Evolutionary conservation across 2,113 vertebrate species (phyloP), one percentile per base, ranked within the genome.

Genomic region (Hyperoodon ampullatus): DNA sequence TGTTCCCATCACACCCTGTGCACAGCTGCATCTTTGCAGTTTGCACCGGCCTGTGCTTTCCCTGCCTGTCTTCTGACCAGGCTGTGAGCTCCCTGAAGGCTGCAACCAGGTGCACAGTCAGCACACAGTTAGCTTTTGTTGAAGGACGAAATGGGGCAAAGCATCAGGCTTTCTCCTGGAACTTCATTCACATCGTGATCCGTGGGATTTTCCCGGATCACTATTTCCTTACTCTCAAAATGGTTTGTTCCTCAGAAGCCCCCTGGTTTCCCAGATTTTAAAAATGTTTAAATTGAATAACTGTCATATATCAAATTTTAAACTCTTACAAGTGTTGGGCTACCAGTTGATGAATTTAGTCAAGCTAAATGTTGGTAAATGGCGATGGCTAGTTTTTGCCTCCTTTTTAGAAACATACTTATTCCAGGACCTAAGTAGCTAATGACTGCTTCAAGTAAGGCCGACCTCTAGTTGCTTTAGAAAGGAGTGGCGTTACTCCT

Each of bases 391-490:
- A 91, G 71, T 65, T 89, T 74, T n/a, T 74, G 21, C 5, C 35
- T 16, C 3, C 44, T 24, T 65, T 90, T 90, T 39, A 61, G n/a
- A 95, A 87, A 78, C 86, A 74, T 70, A 14, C 35, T 78, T 80
- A 44, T 70, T 95, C 68, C 55, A 82, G 60, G 23, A 89, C 33
- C n/a, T 72, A 26, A 81, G 53, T 60, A 61, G 28, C 35, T 93
- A 50, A 82, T 80, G 39, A 55, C 39, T n/a, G 14, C 9, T 87
- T 83, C 18, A 42, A 42, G 75, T 47, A 78, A 88, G 70, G 24
- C 28, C 85, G 70, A 72, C 55, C 35, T 90, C 63, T 55, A 63
- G 39, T 95, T 95, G 74, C 10, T 96, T 93, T n/a, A 87, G 78
- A 66, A 5, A 77, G 55, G 60, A 84, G 68, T 15, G n/a, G 6